Percentiles rank a stretch among this genome's conserved stretches.
These are phyloP conservation scores for Zaprionus kolodkinae DNA, from an alignment of 1,140 invertebrate species.

Conservation along the genomic window DNA sequence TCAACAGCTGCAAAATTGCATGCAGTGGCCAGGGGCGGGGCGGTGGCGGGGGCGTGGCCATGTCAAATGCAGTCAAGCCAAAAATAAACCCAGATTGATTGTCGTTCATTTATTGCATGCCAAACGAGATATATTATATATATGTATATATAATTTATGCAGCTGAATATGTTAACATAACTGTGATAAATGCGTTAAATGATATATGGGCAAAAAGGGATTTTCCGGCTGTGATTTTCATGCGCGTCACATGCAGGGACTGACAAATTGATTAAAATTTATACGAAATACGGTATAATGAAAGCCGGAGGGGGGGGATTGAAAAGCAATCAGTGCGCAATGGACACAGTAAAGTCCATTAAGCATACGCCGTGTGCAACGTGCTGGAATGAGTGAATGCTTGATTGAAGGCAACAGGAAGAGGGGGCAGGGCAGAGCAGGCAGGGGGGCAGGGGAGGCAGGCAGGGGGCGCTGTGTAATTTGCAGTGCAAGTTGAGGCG, in stretches of 20 bases:
- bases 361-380: slow-evolving; percentile 41
- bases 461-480: not conserved
- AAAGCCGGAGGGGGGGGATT: slow-evolving; percentile 15
- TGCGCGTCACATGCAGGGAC: slow-evolving; percentile 18
- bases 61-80: slow-evolving; percentile 1
- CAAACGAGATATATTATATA: not conserved
- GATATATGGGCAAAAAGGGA: not conserved
- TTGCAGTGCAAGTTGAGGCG: not conserved
- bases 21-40: not conserved
- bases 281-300: slow-evolving; percentile 25
- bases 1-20: not conserved
- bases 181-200: slow-evolving; percentile 16
- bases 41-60: not conserved
- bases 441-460: not conserved
- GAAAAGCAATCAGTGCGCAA: slow-evolving; percentile 36
- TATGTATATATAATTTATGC: slow-evolving; percentile 6
- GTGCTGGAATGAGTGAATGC: slow-evolving; percentile 15
- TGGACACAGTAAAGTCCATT: slow-evolving; percentile 21
- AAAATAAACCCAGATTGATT: slow-evolving; percentile 29
- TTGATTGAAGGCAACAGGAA: slow-evolving; percentile 13
- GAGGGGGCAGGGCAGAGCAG: not conserved
- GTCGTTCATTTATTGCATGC: slow-evolving; percentile 20
- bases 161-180: slow-evolving; percentile 27
- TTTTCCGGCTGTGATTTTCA: slow-evolving; percentile 8
- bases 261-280: slow-evolving; percentile 28